These are phyloP conservation scores for Eupithecia inturbata DNA, from an alignment of 2,888 invertebrate species.

Conservation along the genomic window DNA sequence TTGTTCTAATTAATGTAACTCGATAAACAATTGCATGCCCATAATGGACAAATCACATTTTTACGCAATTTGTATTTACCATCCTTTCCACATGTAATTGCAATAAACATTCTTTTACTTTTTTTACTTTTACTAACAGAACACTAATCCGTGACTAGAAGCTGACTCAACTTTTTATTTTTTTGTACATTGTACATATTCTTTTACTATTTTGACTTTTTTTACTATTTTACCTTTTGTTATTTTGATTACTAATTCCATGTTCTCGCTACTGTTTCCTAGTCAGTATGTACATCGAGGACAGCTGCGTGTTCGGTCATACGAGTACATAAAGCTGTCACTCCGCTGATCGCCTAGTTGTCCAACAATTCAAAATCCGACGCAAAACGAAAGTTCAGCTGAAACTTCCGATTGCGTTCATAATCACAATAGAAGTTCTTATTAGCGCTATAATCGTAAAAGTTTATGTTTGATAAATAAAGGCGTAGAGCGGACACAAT, in stretches of 20 bases:
- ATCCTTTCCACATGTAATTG: too few relatives aligned
- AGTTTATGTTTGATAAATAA: slow-evolving; percentile 30
- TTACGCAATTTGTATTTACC: too few relatives aligned
- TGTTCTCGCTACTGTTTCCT: neutral
- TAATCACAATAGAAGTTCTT: slow-evolving; percentile 21
- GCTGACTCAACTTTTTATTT: neutral
- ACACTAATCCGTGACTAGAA: too few relatives aligned
- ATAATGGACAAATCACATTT: too few relatives aligned
- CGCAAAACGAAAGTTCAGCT: slow-evolving; percentile 9
- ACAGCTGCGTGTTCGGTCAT: slow-evolving; percentile 9
- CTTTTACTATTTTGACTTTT: neutral
- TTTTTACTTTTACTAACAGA: too few relatives aligned
- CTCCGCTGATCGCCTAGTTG: slow-evolving; percentile 2
- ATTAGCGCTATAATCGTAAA: slow-evolving; percentile 33
- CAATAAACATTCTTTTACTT: too few relatives aligned
- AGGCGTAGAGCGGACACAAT: slow-evolving; percentile 23
- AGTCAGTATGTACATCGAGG: neutral
- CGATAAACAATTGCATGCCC: too few relatives aligned
- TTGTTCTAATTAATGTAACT: too few relatives aligned
- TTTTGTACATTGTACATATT: neutral
- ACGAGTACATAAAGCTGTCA: slow-evolving; percentile 18
- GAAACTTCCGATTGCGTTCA: slow-evolving; percentile 23
- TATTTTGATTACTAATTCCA: neutral
- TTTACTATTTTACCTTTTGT: neutral
- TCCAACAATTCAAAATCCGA: slow-evolving; percentile 11